Conservation (phyloP, 1,140 invertebrate genomes). For the Aphis gossypii region DNA sequence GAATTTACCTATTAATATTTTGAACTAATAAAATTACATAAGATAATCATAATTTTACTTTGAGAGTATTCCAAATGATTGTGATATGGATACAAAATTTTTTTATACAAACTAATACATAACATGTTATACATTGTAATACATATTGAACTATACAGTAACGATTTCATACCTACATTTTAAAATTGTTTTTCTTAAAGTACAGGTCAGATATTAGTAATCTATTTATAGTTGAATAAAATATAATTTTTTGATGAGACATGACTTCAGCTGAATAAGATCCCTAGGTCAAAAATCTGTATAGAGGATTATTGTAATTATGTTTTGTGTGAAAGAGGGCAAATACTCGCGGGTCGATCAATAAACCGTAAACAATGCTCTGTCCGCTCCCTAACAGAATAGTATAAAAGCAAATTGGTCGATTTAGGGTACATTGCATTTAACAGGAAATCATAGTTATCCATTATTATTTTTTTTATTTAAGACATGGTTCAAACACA, state of each 20-base stretch:
- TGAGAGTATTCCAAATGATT: not conserved
- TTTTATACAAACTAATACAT: no score
- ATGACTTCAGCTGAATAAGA: not conserved
- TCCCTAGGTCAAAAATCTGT: not conserved
- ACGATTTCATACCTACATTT: not conserved
- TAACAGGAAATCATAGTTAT: not conserved
- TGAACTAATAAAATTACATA: not conserved
- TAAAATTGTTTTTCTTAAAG: not conserved
- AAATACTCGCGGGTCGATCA: constrained; percentile 26
- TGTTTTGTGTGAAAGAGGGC: not conserved
- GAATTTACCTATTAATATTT: not conserved
- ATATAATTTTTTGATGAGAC: not conserved
- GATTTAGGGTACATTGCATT: not conserved
- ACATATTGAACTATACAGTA: not conserved
- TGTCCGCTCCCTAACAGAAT: not conserved
- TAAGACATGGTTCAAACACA: not conserved
- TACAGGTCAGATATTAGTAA: not conserved
- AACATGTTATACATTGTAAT: no score
- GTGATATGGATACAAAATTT: not conserved
- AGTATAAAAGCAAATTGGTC: constrained; percentile 4
- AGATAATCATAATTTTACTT: not conserved
- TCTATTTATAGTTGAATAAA: not conserved
- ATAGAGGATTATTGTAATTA: constrained; percentile 13
- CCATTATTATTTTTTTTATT: not conserved
- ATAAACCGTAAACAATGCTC: constrained; percentile 15